Conservation (phyloP, 2,888 invertebrate genomes). For the Bellardia bayeri region DNA sequence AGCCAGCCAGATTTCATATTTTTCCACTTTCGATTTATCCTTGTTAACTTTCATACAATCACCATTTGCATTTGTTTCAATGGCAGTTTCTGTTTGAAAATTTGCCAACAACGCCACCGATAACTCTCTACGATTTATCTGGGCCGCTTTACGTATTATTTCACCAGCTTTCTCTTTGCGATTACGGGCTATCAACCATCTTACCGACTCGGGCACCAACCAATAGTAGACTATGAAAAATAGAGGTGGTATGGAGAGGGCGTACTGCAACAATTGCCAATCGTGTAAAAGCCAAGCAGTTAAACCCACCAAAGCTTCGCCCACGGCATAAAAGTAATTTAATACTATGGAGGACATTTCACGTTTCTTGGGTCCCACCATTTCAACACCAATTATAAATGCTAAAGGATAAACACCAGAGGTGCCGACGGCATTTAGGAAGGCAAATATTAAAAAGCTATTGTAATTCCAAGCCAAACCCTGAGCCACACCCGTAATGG, state of each 20-base stretch:
- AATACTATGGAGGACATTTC: slow-evolving; percentile 87
- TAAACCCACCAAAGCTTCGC: slow-evolving; percentile 87
- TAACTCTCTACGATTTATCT: slow-evolving; percentile 85
- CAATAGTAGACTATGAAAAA: slow-evolving; percentile 87
- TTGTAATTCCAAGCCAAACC: slow-evolving; percentile 85
- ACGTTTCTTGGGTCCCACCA: slow-evolving; percentile 87
- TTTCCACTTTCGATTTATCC: slow-evolving; percentile 57
- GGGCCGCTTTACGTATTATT: slow-evolving; percentile 86
- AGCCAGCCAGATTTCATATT: slow-evolving; percentile 82
- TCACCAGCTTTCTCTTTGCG: slow-evolving; percentile 85
- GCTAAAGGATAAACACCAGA: slow-evolving; percentile 87
- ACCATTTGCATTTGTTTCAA: not conserved
- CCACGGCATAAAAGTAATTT: slow-evolving; percentile 88
- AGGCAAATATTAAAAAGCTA: slow-evolving; percentile 85
- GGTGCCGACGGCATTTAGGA: slow-evolving; percentile 87
- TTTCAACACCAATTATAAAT: slow-evolving; percentile 87
- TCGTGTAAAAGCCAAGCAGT: slow-evolving; percentile 86
- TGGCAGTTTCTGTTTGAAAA: slow-evolving; percentile 79
- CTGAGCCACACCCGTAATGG: slow-evolving; percentile 86
- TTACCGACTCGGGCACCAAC: slow-evolving; percentile 88
- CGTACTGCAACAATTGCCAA: slow-evolving; percentile 86
- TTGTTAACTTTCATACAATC: not conserved
- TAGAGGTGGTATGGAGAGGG: slow-evolving; percentile 87
- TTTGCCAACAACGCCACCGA: slow-evolving; percentile 84
- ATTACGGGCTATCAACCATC: slow-evolving; percentile 87